These are phyloP conservation scores for Calephelis virginiensis DNA, from an alignment of 1,140 invertebrate genomes.

Conservation along the genomic window DNA sequence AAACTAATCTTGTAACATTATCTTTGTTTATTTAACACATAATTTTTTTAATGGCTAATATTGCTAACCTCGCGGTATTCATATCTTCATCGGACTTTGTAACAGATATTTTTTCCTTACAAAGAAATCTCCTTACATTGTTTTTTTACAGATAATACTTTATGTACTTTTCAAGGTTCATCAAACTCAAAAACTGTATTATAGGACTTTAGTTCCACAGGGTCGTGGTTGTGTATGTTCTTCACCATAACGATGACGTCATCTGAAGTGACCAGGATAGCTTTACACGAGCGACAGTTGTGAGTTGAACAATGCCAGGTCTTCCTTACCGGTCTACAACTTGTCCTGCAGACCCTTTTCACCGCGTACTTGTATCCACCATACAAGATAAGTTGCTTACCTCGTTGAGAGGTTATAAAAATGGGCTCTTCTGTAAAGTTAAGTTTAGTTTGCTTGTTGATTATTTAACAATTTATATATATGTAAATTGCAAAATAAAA, in stretches of 20 bases:
- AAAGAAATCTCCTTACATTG: no score
- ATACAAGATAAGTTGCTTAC: conserved; percentile 34
- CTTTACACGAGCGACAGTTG: conserved; percentile 40
- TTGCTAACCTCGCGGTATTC: no score
- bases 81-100: no score
- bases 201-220: not conserved
- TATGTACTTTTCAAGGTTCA: no score
- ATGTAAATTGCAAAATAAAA: no score
- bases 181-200: conserved; percentile 8
- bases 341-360: not conserved
- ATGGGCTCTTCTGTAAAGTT: conserved; percentile 1
- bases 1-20: no score
- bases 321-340: conserved; percentile 1
- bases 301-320: conserved; percentile 46
- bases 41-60: no score
- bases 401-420: conserved; percentile 30
- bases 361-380: conserved; percentile 33
- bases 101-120: no score
- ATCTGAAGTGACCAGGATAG: conserved; percentile 36
- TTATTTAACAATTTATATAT: no score
- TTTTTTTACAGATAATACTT: no score
- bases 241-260: conserved; percentile 24
- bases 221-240: conserved; percentile 30
- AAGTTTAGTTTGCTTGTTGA: no score
- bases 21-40: no score